Base-by-base conservation (phyloP, 2,888 invertebrate species). In the Gisinianus flammeolus region DNA sequence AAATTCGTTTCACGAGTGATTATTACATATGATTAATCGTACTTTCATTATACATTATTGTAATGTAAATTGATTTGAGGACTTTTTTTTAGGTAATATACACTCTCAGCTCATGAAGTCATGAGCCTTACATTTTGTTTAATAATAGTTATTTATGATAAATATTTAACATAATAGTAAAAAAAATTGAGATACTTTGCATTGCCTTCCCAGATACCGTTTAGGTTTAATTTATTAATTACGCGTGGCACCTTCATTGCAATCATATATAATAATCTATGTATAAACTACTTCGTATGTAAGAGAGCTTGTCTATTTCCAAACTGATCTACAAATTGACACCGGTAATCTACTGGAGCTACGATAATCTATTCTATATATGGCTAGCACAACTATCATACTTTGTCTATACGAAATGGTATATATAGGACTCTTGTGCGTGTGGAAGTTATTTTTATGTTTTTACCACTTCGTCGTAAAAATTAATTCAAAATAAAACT, bases 1-100 rank as follows among this genome's bases (percentile, higher is more conserved):
- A 71, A 71, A 71, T 71, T 71, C 71, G 71, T 71, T 71, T 71
- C 71, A 71, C 54, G 56, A 71, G 54, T 71, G 71, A 71, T 71
- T 71, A 54, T 71, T 71, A 54, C 52, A 30, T 30, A 66, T 54
- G 54, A 54, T 54, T 54, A n/a, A 54, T 4, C 16, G n/a, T 54
- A 54, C 54, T n/a, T 54, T n/a, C n/a, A 8, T 54, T 54, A 54
- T 54, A 54, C 54, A 8, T 54, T n/a, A 54, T 4, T 54, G 54
- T 54, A n/a, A 12, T 4, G 4, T 8, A 54, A 54, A n/a, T 54
- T n/a, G 54, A 54, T n/a, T 54, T 44, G 16, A 16, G 44, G 44
- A 44, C 16, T 16, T 44, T 6, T 44, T 10, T 54, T 54, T 54
- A 54, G n/a, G 16, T 54, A 12, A 54, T n/a, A 54, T 54, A 54